These are phyloP conservation scores for Martes flavigula DNA, from an alignment of 2,797 vertebrate species.

Conservation along the genomic window DNA sequence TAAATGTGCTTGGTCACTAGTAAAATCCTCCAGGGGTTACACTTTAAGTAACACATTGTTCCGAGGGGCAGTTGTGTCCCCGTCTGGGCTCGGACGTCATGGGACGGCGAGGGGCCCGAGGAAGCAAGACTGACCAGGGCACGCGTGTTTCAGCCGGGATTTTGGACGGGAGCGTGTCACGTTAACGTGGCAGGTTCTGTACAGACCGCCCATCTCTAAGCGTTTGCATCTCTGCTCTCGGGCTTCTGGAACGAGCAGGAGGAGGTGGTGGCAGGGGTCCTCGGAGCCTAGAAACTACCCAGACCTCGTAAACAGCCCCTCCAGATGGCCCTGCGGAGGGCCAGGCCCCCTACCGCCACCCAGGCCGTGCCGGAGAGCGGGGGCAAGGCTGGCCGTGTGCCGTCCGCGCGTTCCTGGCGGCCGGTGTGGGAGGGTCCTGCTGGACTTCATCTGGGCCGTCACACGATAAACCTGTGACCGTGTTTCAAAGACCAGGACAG, in stretches of 20 bases:
- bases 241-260: neutral
- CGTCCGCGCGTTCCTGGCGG: neutral
- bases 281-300: neutral
- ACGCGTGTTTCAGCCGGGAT: rapidly evolving
- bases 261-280: neutral
- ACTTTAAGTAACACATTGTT: too few relatives aligned
- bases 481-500: neutral
- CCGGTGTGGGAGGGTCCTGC: too few relatives aligned
- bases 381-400: neutral
- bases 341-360: neutral
- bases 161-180: rapidly evolving
- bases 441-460: neutral
- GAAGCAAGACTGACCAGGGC: neutral
- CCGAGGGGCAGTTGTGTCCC: too few relatives aligned
- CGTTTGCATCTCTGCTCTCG: too few relatives aligned
- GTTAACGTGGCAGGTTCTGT: neutral
- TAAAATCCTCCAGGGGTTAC: too few relatives aligned
- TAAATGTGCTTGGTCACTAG: too few relatives aligned
- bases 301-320: neutral
- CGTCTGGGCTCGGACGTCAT: neutral
- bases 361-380: rapidly evolving
- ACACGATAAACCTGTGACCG: neutral
- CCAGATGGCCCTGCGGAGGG: neutral
- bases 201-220: rapidly evolving
- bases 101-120: neutral